Evolutionary conservation across 1,140 invertebrate species (phyloP), one percentile per base, ranked within the genome.

Genomic region (Drosophila athabasca): DNA sequence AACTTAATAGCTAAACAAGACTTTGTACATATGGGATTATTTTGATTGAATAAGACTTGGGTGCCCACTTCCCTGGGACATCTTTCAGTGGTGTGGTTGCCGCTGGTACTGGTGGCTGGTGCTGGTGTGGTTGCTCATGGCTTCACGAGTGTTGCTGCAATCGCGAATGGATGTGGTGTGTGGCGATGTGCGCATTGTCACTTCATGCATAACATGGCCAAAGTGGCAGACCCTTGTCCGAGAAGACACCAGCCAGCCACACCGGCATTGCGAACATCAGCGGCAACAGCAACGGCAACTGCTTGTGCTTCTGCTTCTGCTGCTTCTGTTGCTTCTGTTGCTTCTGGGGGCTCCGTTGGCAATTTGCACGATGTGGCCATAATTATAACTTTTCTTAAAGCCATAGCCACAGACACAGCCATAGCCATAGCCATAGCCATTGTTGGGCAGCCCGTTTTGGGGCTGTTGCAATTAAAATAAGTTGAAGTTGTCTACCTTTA

Each of bases 401-500:
- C 49, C 46, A 74, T 22, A 24, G 17, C 26, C 29, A 41, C 17
- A 19, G 17, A 0, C 17, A 19, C 1, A 19, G 17, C 17, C 17
- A 19, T 19, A 19, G 17, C 49, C 17, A 58, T 26, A 51, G 55
- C 22, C 53, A 48, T 67, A 50, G 39, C 49, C 41, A 76, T 60
- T 76, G 64, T 76, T 68, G 72, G 41, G 65, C 60, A 31, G 51
- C 57, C 52, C 41, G 64, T 68, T 76, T 54, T 76, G 77, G 49
- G 29, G 61, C 70, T 85, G 83, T 85, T 88, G 82, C 82, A 88
- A 87, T 87, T 87, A 87, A 88, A 88, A 83, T 79, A 79, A 88
- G 79, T 79, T 88, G 83, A 88, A 87, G 83, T 88, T 87, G 83
- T 87, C 83, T 87, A 87, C 82, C 82, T 87, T 87, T 87, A 77